Conservation (phyloP, 2,888 invertebrate genomes). For the Dione juno region DNA sequence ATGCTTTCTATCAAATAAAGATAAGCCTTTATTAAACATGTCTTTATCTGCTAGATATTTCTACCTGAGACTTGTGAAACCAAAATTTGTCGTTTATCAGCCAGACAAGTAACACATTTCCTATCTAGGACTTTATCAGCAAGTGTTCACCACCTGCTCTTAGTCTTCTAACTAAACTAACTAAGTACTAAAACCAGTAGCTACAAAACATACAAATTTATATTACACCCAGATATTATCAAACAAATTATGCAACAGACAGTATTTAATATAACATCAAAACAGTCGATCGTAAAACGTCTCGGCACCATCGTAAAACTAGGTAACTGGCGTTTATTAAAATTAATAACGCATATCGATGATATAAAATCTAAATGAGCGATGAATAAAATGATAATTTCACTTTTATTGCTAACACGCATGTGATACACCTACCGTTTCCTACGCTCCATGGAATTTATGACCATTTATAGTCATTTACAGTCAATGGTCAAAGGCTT, state of each 20-base stretch:
- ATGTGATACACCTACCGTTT: constrained; percentile 27
- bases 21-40: no score
- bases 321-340: constrained; percentile 68
- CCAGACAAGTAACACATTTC: no score
- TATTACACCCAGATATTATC: constrained; percentile 13
- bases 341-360: constrained; percentile 78
- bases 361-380: constrained; percentile 78
- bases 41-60: no score
- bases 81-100: no score
- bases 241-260: constrained; percentile 23
- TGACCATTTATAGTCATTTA: constrained; percentile 14
- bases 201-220: constrained; percentile 10
- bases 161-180: background rate
- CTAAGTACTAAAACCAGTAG: constrained; percentile 11
- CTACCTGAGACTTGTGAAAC: no score
- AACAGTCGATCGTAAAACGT: constrained; percentile 51
- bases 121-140: no score
- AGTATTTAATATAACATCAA: constrained; percentile 29
- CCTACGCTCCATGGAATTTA: constrained; percentile 1
- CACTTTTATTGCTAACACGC: constrained; percentile 63
- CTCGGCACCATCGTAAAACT: constrained; percentile 59
- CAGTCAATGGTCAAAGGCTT: constrained; percentile 16
- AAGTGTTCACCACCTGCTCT: no score
- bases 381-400: constrained; percentile 76
- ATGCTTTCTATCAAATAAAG: no score